These are phyloP conservation scores for Melipona bicolor DNA, from an alignment of 2,888 invertebrate genomes.

Conservation along the genomic window DNA sequence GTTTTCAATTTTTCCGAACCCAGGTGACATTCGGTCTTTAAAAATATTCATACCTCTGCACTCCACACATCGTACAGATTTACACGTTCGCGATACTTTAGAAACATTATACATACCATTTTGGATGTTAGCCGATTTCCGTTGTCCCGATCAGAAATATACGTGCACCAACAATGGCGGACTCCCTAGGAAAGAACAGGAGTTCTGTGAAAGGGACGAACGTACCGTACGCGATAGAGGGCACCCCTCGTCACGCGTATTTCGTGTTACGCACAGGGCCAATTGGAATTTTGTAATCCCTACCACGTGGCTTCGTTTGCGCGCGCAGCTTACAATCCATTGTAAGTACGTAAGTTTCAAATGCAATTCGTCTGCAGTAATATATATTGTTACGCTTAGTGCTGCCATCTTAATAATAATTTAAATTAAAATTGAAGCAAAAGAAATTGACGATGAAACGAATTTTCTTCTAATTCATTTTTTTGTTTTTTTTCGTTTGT, in stretches of 20 bases:
- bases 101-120: slow-evolving; percentile 88
- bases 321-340: slow-evolving; percentile 52
- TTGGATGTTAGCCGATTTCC: slow-evolving; percentile 93
- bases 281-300: slow-evolving; percentile 55
- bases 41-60: slow-evolving; percentile 75
- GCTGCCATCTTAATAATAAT: slow-evolving; percentile 35
- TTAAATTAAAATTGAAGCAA: slow-evolving; percentile 12
- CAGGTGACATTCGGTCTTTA: slow-evolving; percentile 40
- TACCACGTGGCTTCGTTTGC: slow-evolving; percentile 47
- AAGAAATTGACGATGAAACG: not conserved
- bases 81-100: slow-evolving; percentile 39
- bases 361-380: slow-evolving; percentile 8
- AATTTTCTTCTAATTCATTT: not conserved
- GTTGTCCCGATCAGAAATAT: slow-evolving; percentile 89
- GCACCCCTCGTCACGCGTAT: slow-evolving; percentile 63
- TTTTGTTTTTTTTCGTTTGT: not conserved
- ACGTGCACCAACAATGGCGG: slow-evolving; percentile 95
- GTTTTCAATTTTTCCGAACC: slow-evolving; percentile 68
- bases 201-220: slow-evolving; percentile 65
- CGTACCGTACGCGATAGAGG: slow-evolving; percentile 66
- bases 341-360: slow-evolving; percentile 5
- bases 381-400: slow-evolving; percentile 9
- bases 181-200: slow-evolving; percentile 91
- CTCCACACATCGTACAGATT: slow-evolving; percentile 51
- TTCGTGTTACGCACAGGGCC: slow-evolving; percentile 54